Evolutionary conservation across 2,888 invertebrate species (phyloP).

Genomic region (Agriopis aurantiaria): DNA sequence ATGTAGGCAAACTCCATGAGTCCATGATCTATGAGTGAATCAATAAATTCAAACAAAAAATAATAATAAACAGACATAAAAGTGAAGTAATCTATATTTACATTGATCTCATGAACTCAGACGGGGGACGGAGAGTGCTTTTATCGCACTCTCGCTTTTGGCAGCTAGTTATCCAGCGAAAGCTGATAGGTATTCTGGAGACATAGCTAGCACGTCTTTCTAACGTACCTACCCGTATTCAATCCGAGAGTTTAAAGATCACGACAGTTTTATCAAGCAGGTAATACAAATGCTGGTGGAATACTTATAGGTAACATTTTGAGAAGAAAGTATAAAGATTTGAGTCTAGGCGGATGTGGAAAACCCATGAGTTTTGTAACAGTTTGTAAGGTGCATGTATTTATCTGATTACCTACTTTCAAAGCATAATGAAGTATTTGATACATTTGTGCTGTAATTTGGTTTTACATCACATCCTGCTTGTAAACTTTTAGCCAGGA

Average conservation of each 20-base stretch:
- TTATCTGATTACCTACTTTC: too few species aligned
- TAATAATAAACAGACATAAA: neutral
- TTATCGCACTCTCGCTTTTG: conserved; percentile 33
- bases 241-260: conserved; percentile 57
- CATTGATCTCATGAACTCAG: neutral
- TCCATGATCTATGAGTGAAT: too few species aligned
- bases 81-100: neutral
- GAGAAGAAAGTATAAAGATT: conserved; percentile 38
- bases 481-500: too few species aligned
- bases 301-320: conserved; percentile 27
- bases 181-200: conserved; percentile 44
- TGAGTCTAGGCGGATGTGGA: conserved; percentile 24
- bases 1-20: too few species aligned
- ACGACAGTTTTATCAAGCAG: conserved; percentile 51
- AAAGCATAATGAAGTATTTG: neutral
- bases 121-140: neutral
- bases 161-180: conserved; percentile 38
- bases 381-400: neutral
- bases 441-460: too few species aligned
- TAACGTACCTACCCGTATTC: conserved; percentile 47
- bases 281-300: conserved; percentile 31
- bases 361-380: neutral
- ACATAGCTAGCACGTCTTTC: conserved; percentile 37
- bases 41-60: too few species aligned
- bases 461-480: too few species aligned